A percentile compares a stretch with the other conserved stretches of the same genome.
phyloP scores from a whole-genome alignment of 2,113 vertebrate species.

The Gracilinanus agilis region DNA sequence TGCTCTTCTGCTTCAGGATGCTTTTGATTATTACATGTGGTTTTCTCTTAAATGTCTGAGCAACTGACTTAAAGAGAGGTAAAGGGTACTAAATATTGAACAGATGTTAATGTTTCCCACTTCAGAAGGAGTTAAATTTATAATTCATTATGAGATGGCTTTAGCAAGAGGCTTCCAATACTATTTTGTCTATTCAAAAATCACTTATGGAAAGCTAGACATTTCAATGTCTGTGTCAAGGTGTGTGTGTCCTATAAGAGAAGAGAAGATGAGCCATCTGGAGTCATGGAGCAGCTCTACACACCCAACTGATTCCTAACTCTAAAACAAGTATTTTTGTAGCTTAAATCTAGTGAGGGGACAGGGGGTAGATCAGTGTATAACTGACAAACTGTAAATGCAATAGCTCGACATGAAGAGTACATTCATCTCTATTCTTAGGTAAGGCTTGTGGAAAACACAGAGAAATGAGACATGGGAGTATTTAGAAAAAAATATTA shows the following conservation, averaged over 20 bases:
- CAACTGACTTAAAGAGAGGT: not conserved
- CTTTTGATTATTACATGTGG: not conserved
- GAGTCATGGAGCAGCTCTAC: not conserved
- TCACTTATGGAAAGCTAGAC: not conserved
- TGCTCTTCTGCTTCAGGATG: not conserved
- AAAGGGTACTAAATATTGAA: not conserved
- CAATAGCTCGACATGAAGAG: conserved; percentile 20
- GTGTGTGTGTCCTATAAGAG: not conserved
- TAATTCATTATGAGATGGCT: not conserved
- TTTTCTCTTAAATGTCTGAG: not conserved
- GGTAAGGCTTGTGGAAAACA: conserved; percentile 35
- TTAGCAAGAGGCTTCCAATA: not conserved
- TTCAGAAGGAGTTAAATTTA: not conserved
- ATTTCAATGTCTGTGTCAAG: not conserved
- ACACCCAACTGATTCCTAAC: not conserved
- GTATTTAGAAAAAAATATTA: conserved; percentile 55
- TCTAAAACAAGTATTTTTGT: not conserved
- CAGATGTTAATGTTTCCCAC: not conserved
- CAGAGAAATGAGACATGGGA: conserved; percentile 48
- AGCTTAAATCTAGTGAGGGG: not conserved
- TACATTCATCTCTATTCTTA: conserved; percentile 54
- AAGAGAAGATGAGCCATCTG: not conserved
- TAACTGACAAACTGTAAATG: conserved; percentile 34
- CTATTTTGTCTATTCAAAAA: not conserved
- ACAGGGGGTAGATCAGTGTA: not conserved